Evolutionary conservation across 2,113 vertebrate species (phyloP).

Genomic region (Mobula hypostoma): DNA sequence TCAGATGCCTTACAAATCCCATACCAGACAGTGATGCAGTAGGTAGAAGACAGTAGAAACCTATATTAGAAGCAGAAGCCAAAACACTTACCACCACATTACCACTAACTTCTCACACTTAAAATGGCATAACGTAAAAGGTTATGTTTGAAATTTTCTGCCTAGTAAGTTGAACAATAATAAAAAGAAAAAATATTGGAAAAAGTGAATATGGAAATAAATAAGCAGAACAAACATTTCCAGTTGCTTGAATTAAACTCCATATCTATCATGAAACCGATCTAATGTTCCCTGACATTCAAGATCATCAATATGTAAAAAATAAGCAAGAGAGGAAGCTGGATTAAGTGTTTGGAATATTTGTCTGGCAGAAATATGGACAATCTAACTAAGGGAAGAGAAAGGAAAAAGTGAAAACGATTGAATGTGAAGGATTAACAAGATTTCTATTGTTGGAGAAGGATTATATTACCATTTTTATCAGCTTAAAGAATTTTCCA

Average conservation of each 20-base stretch:
- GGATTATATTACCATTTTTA: background rate
- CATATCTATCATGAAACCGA: background rate
- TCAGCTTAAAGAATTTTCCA: background rate
- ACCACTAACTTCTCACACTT: background rate
- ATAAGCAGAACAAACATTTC: background rate
- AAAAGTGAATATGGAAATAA: background rate
- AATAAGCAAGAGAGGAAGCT: background rate
- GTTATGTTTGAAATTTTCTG: background rate
- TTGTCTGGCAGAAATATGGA: background rate
- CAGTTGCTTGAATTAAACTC: background rate
- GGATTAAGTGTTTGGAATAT: background rate
- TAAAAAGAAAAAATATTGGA: background rate
- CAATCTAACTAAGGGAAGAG: background rate
- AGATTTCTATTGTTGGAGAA: background rate
- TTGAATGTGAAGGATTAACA: background rate
- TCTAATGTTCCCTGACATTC: background rate
- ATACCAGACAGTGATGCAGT: too few species aligned
- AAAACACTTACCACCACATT: background rate
- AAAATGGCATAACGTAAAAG: background rate
- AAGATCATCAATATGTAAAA: background rate
- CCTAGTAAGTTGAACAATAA: background rate
- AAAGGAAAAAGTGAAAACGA: background rate
- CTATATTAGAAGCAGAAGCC: background rate
- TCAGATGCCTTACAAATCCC: too few species aligned
- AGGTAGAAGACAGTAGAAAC: background rate